Evolutionary conservation across 2,113 vertebrate genomes (phyloP), one percentile per base, ranked within the genome.

Genomic region (Rhinichthys klamathensis): DNA sequence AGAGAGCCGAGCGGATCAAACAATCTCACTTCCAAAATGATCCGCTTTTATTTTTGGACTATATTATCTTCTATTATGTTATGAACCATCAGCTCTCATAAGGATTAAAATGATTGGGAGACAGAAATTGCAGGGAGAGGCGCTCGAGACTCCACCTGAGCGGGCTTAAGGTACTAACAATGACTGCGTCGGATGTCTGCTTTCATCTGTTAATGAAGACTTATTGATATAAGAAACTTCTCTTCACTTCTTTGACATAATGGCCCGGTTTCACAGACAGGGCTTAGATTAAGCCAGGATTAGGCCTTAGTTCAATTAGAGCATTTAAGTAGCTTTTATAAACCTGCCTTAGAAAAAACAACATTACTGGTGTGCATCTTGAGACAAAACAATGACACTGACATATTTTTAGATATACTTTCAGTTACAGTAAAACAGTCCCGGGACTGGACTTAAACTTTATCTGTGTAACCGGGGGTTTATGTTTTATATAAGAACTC

Each of bases 71-170:
- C 56, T n/a, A 60, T 78, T 38, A 60, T 25, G 23, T 30, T 25
- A 79, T 16, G 32, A 79, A 60, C 60, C 76, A 25, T n/a, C 35
- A 60, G 12, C 32, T 23, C 27, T 56, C 27, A 23, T 35, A 13
- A 56, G 27, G 27, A 77, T 23, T 77, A 70, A 23, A 21, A 70
- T 18, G n/a, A 49, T 49, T 75, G 49, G 9, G 18, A 18, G 60
- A 80, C n/a, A 21, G 6, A 63, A 61, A 46, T 79, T 79, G 56
- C 77, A 41, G 77, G 54, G 77, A 10, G 56, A 61, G 54, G 76
- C 54, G 2, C 11, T 23, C 3, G 7, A 56, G 56, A 63, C 76
- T 79, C 76, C 76, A 61, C 76, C 76, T 61, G 54, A 58, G 21
- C 27, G 46, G 41, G 41, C 21, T 73, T 73, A 46, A 73, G 54